Conservation (phyloP, 2,888 invertebrate species). For the Achlya flavicornis region DNA sequence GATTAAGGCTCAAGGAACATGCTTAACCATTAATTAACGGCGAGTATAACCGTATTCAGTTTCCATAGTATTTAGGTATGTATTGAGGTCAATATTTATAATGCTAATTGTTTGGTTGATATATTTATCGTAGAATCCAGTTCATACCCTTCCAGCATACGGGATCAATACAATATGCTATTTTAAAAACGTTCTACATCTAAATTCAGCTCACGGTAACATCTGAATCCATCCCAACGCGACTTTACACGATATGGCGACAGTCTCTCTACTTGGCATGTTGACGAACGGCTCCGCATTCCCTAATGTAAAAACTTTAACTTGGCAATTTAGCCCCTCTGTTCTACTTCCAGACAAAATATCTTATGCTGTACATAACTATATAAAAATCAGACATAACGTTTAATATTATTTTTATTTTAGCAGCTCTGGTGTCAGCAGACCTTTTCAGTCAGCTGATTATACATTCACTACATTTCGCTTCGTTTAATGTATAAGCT, state of each 20-base stretch:
- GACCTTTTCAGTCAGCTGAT: no score
- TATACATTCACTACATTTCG: no score
- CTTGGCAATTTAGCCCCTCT: no score
- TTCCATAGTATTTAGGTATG: background rate
- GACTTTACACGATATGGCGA: background rate
- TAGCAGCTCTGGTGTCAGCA: no score
- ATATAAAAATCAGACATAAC: background rate
- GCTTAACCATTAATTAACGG: background rate
- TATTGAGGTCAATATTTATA: background rate
- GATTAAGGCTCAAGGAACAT: no score
- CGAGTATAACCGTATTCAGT: background rate
- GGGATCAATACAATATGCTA: conserved; percentile 25
- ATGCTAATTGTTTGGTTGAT: background rate
- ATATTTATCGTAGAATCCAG: background rate
- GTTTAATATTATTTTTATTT: no score
- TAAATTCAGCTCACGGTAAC: conserved; percentile 29
- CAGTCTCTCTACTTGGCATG: conserved; percentile 23
- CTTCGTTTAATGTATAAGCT: background rate
- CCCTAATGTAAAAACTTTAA: conserved; percentile 1
- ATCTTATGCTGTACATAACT: background rate
- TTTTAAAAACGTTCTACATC: conserved; percentile 27
- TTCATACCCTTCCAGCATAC: background rate
- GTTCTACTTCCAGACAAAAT: no score
- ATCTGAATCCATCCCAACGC: conserved; percentile 27
- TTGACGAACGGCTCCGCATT: background rate